Base-by-base conservation (phyloP, 2,888 invertebrate genomes). In the Mactromeris polynyma region DNA sequence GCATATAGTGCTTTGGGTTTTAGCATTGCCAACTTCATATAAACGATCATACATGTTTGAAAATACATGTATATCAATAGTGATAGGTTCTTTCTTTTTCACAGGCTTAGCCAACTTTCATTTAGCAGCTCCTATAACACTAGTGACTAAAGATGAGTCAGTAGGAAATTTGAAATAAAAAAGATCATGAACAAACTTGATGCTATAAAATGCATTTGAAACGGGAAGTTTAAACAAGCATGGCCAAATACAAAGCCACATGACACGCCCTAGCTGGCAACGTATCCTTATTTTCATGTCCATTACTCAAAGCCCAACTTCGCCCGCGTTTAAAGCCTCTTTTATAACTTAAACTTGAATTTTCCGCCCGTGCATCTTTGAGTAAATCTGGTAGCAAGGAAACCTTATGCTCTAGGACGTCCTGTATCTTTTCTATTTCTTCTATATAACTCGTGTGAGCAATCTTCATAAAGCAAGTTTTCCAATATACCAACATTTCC, bases 1-100 rank as follows among this genome's bases (percentile, higher is more conserved):
- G 42, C 73, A 81, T 21, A 88, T 85, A 19, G 58, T 88, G 78
- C 85, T 82, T 38, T 85, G 85, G 64, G 77, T 77, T 42, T 88
- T 85, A 58, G 84, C 46, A 85, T 88, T 69, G 19, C 82, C 81
- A 31, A 26, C 73, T 7, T 17, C 26, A 64, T 73, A 88, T 26
- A 88, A 64, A 9, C n/a, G 2, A 19, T 87, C 46, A 82, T 81
- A 82, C 51, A 86, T 26, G 40, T 69, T n/a, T n/a, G n/a, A n/a
- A n/a, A 87, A 51, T 33, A 81, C 21, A n/a, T n/a, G n/a, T n/a
- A n/a, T n/a, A 14, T 84, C 83, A 21, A 14, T 40, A 64, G 86
- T 83, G 11, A 89, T 82, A 26, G 82, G 87, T 40, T 73, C 78
- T 78, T 83, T 87, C 58, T 87, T 83, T 11, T 19, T 7, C 31